phyloP scores from a whole-genome alignment of 2,888 invertebrate species.

The Synanthedon tipuliformis region DNA sequence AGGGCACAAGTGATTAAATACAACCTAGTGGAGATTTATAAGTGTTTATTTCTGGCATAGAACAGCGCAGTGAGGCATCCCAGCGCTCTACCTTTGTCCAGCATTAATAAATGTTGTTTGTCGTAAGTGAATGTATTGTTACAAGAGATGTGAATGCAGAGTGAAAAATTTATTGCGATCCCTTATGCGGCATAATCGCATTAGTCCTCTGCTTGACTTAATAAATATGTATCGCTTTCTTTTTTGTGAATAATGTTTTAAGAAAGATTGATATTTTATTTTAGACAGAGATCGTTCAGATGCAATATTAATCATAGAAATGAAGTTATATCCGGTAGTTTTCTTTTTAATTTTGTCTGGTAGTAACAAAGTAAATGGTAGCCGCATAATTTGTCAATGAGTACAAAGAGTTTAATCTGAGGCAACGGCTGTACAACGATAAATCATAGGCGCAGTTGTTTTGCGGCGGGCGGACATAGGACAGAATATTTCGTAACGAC shows the following conservation, averaged over 20 bases:
- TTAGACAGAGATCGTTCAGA: too few relatives aligned
- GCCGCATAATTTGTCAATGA: conserved; percentile 55
- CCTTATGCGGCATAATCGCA: conserved; percentile 4
- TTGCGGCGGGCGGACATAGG: conserved; percentile 33
- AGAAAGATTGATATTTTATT: not conserved
- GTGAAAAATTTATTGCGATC: conserved; percentile 38
- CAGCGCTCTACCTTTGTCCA: conserved; percentile 29
- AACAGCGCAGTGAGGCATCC: conserved; percentile 20
- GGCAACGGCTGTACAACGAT: conserved; percentile 32
- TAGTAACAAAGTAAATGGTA: conserved; percentile 44
- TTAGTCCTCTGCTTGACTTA: not conserved
- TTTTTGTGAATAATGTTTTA: not conserved
- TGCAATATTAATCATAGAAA: conserved; percentile 4
- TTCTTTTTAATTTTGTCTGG: not conserved
- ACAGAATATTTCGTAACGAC: conserved; percentile 51
- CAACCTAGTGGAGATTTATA: conserved; percentile 59
- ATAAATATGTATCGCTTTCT: not conserved
- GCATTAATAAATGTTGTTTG: conserved; percentile 53
- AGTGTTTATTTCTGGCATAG: conserved; percentile 53
- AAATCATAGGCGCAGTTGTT: conserved; percentile 52
- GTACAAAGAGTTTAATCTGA: conserved; percentile 51
- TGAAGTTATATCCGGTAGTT: not conserved
- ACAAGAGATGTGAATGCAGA: conserved; percentile 28
- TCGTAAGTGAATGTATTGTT: conserved; percentile 47
- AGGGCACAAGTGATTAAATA: conserved; percentile 60